A percentile compares a stretch with the other conserved stretches of the same genome.
Evolutionary conservation across 1,140 invertebrate genomes (phyloP).

Genomic region (Sipha flava): DNA sequence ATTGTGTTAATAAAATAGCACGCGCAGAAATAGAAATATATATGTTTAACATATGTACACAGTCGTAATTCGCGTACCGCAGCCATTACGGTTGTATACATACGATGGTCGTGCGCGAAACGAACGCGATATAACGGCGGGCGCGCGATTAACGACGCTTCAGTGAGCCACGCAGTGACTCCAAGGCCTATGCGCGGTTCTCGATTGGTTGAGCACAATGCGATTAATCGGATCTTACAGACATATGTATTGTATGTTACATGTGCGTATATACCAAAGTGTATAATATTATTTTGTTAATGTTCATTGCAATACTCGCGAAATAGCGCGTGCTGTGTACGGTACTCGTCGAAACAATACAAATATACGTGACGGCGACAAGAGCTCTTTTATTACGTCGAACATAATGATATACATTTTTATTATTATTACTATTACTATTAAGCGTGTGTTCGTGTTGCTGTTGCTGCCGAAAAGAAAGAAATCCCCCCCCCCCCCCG

Average conservation of each 20-base stretch:
- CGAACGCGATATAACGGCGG: not conserved
- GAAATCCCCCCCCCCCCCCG: not conserved
- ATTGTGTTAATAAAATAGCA: no score
- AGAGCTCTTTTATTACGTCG: not conserved
- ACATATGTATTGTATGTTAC: not conserved
- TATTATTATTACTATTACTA: not conserved
- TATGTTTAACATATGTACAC: no score
- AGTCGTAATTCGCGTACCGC: no score
- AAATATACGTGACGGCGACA: not conserved
- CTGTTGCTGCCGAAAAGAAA: not conserved
- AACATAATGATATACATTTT: not conserved
- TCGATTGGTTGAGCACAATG: slow-evolving; percentile 13
- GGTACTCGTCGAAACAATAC: not conserved
- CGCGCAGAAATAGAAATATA: no score
- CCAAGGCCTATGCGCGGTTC: slow-evolving; percentile 7
- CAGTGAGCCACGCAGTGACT: slow-evolving; percentile 12
- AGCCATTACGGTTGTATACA: not conserved
- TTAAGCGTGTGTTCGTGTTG: not conserved
- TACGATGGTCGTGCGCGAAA: not conserved
- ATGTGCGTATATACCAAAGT: no score
- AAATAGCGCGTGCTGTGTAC: not conserved
- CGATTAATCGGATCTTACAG: slow-evolving; percentile 18
- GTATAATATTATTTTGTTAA: not conserved
- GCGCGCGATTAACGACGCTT: not conserved
- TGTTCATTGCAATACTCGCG: not conserved